A percentile compares a stretch with the other conserved stretches of the same genome.
Evolutionary conservation across 2,113 vertebrate species (phyloP).

Genomic region (Corynorhinus townsendii): DNA sequence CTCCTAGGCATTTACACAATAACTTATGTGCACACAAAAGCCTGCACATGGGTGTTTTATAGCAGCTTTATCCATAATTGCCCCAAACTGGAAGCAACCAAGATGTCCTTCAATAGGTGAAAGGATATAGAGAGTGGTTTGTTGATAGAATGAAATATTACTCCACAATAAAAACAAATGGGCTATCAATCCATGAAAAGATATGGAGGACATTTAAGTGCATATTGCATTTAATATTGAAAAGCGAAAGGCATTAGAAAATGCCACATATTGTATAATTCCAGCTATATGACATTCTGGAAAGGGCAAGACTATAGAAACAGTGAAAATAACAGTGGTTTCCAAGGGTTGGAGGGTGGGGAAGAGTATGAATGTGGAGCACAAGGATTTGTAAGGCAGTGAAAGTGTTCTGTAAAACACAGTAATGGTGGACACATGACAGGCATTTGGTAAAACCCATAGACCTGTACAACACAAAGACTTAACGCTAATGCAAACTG

Average conservation of each 20-base stretch:
- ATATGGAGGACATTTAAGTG: neutral
- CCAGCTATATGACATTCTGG: neutral
- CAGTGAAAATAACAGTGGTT: neutral
- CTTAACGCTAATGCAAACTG: neutral
- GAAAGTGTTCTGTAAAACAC: neutral
- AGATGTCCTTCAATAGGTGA: neutral
- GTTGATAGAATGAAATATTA: neutral
- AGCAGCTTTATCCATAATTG: neutral
- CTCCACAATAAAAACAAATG: neutral
- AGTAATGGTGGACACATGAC: neutral
- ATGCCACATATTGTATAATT: neutral
- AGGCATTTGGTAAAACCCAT: neutral
- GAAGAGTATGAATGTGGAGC: too few relatives aligned
- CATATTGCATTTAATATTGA: neutral
- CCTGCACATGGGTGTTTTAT: neutral
- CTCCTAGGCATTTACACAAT: neutral
- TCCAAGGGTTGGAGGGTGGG: fast-evolving
- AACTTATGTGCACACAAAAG: neutral
- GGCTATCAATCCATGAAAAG: neutral
- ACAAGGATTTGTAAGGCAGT: neutral
- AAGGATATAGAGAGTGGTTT: neutral
- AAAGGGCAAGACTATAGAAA: neutral
- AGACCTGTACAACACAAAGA: neutral
- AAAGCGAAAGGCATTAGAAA: neutral
- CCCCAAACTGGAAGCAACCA: neutral